phyloP scores from a whole-genome alignment of 2,797 vertebrate species.

The Acridotheres tristis region DNA sequence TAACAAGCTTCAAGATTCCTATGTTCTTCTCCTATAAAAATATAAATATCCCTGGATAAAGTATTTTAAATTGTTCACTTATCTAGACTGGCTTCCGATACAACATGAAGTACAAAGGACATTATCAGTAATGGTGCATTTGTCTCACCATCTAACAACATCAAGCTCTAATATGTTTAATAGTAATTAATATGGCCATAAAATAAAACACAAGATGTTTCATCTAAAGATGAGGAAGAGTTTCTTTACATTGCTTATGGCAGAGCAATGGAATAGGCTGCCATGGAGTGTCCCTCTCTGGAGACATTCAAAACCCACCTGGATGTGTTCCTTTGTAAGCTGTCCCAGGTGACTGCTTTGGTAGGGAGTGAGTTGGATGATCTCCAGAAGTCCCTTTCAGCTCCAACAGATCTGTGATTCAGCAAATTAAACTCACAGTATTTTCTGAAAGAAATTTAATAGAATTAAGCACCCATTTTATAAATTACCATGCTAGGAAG shows the following conservation, averaged over 20 bases:
- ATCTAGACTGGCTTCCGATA: neutral
- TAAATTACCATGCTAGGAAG: accelerated
- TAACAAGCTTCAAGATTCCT: neutral
- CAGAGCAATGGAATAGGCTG: neutral
- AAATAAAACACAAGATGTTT: neutral
- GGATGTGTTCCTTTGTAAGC: neutral
- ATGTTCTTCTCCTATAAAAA: neutral
- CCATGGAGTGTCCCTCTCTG: neutral
- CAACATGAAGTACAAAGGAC: neutral
- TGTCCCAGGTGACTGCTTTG: neutral
- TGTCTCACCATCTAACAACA: neutral
- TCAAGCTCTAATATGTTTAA: neutral
- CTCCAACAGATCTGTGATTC: neutral
- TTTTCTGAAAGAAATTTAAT: neutral
- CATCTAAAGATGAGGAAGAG: neutral
- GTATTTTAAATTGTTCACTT: neutral
- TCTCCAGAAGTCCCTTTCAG: neutral
- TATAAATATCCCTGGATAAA: neutral
- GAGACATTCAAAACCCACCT: neutral
- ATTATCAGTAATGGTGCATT: neutral
- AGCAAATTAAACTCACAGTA: neutral
- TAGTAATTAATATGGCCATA: neutral
- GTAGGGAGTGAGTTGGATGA: accelerated
- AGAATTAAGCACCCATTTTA: neutral
- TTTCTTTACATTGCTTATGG: neutral